These are phyloP conservation scores for Cochlearius cochlearius DNA, from an alignment of 2,113 vertebrate species.

Conservation along the genomic window DNA sequence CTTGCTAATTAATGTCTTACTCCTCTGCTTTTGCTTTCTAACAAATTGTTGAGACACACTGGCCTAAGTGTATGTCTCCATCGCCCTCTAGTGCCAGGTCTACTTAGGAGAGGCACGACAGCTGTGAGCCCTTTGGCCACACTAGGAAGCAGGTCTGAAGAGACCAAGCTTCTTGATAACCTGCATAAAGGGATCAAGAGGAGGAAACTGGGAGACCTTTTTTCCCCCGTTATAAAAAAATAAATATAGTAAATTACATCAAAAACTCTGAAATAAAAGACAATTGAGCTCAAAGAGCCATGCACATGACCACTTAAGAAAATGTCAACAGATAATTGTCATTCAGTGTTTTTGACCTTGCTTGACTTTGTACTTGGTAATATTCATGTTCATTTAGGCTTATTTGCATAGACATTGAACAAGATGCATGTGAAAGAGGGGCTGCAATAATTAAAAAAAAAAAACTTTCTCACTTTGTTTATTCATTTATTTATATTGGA, in stretches of 20 bases:
- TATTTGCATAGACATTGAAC: neutral
- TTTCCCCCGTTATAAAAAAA: neutral
- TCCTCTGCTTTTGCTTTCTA: neutral
- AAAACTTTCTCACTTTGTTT: neutral
- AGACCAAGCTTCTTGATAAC: neutral
- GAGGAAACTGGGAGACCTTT: neutral
- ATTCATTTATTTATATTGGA: neutral
- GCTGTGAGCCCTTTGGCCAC: neutral
- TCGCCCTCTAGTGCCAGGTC: constrained; percentile 51
- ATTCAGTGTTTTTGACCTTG: neutral
- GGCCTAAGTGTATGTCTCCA: neutral
- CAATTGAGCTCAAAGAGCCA: neutral
- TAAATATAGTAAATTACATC: neutral
- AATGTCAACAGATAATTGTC: neutral
- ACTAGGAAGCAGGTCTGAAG: fast-evolving
- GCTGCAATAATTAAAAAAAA: neutral
- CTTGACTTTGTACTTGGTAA: neutral
- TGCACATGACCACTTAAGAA: neutral
- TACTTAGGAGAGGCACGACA: fast-evolving
- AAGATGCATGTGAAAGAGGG: neutral
- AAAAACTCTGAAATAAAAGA: neutral
- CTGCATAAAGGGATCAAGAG: neutral
- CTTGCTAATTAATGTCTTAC: neutral
- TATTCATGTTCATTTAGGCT: neutral
- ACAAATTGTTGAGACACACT: neutral